Percentiles rank a stretch among this genome's conserved stretches.
Evolutionary conservation across 1,140 invertebrate species (phyloP).

Genomic region (Drosophila micromelanica): DNA sequence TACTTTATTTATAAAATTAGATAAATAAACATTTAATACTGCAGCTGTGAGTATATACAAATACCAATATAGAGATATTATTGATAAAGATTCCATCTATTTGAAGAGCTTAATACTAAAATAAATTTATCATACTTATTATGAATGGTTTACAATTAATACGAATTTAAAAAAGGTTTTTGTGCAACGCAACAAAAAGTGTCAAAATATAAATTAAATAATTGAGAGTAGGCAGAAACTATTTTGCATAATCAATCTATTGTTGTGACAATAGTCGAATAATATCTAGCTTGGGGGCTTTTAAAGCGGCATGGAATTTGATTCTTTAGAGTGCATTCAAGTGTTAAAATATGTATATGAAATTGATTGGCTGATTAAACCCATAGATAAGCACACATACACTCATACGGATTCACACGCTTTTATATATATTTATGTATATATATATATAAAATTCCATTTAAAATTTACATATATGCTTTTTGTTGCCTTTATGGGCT

Average conservation of each 20-base stretch:
- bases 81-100: too few relatives aligned
- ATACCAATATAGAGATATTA: too few relatives aligned
- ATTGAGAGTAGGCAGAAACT: constrained; percentile 17
- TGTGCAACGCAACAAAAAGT: background rate
- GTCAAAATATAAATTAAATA: background rate
- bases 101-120: too few relatives aligned
- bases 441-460: constrained; percentile 31
- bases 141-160: background rate
- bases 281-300: constrained; percentile 23
- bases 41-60: too few relatives aligned
- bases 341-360: constrained; percentile 78
- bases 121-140: too few relatives aligned
- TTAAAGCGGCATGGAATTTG: constrained; percentile 48
- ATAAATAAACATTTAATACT: too few relatives aligned
- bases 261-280: constrained; percentile 26
- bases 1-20: too few relatives aligned
- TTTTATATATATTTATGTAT: constrained; percentile 15
- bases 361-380: constrained; percentile 81
- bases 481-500: constrained; percentile 29
- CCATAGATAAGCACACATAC: constrained; percentile 26
- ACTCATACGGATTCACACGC: constrained; percentile 6
- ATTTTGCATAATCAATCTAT: constrained; percentile 39
- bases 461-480: constrained; percentile 28
- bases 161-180: background rate
- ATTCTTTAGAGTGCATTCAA: constrained; percentile 63